Evolutionary conservation across 2,888 invertebrate species (phyloP), one percentile per base, ranked within the genome.

Genomic region (Pomacea canaliculata): DNA sequence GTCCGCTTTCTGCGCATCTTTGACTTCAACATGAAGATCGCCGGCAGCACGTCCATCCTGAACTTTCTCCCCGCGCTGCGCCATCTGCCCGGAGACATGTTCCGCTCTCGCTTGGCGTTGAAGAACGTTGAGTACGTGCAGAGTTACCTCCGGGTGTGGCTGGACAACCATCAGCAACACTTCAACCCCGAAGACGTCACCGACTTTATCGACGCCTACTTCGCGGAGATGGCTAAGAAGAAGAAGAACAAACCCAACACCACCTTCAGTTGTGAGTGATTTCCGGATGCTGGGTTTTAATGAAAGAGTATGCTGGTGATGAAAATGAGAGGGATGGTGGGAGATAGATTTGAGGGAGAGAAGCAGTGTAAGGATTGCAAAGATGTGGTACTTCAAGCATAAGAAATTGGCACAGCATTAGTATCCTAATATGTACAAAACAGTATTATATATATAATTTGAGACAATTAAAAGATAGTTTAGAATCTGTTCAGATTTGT

Each of bases 201-300:
- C 19, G 82, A 84, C 67, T 83, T 86, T 70, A 85, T 85, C 51
- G 86, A 87, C 60, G 83, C 82, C 19, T 85, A 85, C 72, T 74
- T 83, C 72, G 70, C 77, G 23, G 72, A 80, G 67, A 63, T n/a
- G 27, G 63, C n/a, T 19, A 78, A 76, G 46, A 77, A 80, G 48
- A 77, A 80, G 60, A 78, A 77, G 48, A 67, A 75, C 19, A 68
- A 79, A 27, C 73, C 78, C 4, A 73, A 81, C 51, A 80, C 78
- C n/a, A 82, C 83, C 56, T 72, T 84, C 19, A 79, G 76, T 18
- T 74, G 81, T 81, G 66, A 79, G 80, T 63, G 10, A 12, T 63
- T 63, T 19, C 63, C 10, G 60, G 37, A 37, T 37, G 37, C 37
- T 37, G 37, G 37, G 37, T 37, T 37, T 37, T 37, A 37, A 37